A percentile compares a stretch with the other conserved stretches of the same genome.
phyloP scores from a whole-genome alignment of 92 coral and sea anemone species.

The Anthopleura xanthogrammica region DNA sequence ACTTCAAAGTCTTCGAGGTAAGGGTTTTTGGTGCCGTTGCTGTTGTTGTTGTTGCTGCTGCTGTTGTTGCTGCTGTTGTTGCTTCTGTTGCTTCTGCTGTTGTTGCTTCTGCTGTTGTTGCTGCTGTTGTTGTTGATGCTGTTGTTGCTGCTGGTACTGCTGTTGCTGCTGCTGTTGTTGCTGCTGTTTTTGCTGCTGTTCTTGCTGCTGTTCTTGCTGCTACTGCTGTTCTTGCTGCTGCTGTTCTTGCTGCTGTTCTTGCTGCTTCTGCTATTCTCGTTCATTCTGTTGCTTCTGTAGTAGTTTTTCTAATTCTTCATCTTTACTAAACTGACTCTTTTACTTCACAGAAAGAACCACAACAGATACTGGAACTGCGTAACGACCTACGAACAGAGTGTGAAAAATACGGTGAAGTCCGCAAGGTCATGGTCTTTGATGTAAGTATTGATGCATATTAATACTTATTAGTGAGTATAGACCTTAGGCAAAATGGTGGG shows the following conservation, averaged over 20 bases:
- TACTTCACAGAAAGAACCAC: slow-evolving; percentile 72
- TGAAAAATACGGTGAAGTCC: slow-evolving; percentile 93
- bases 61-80: neutral
- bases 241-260: neutral
- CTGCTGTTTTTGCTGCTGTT: neutral
- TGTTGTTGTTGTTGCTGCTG: neutral
- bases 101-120: neutral
- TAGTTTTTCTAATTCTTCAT: neutral
- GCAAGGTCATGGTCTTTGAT: slow-evolving; percentile 95
- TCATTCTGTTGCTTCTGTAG: neutral
- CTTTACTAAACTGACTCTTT: neutral
- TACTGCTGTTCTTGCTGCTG: neutral
- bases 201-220: neutral
- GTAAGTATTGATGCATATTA: slow-evolving; percentile 51
- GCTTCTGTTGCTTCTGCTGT: neutral
- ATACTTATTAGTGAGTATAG: too few relatives aligned
- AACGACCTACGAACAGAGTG: slow-evolving; percentile 88
- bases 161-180: neutral
- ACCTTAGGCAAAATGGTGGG: too few relatives aligned
- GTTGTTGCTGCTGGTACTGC: neutral
- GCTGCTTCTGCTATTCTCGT: neutral
- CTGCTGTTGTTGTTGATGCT: neutral
- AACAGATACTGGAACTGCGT: slow-evolving; percentile 60
- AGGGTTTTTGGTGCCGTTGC: neutral
- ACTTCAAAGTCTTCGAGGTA: slow-evolving; percentile 81